A percentile compares a stretch with the other conserved stretches of the same genome.
Conservation (phyloP, 1,140 invertebrate species). For the Sinella curviseta region DNA sequence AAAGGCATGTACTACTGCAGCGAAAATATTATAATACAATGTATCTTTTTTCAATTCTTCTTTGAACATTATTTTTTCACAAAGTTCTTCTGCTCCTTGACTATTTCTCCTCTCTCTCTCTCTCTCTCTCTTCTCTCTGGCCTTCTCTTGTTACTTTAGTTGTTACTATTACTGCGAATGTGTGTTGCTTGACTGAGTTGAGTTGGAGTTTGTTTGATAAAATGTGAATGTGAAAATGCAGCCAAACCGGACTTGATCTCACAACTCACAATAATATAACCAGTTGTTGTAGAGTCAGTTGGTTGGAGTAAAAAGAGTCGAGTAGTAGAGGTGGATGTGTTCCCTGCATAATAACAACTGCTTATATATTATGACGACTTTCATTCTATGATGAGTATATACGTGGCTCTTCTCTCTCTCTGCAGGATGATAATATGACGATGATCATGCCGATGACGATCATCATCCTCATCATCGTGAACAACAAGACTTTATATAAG, state of each 20-base stretch:
- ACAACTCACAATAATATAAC: background rate
- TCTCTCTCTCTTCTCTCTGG: no score
- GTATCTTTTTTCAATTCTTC: no score
- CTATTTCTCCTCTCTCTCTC: no score
- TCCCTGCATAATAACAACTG: background rate
- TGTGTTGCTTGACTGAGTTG: background rate
- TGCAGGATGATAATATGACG: background rate
- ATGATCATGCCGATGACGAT: background rate
- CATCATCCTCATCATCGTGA: background rate
- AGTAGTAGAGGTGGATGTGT: background rate
- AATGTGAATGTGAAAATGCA: constrained; percentile 33
- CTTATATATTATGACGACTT: background rate
- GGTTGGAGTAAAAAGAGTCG: background rate
- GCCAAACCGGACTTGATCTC: constrained; percentile 44
- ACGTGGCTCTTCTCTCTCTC: background rate
- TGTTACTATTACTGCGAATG: background rate
- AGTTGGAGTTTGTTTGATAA: background rate
- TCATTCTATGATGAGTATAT: background rate
- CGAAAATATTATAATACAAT: no score
- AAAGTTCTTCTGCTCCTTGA: no score
- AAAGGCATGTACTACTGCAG: no score
- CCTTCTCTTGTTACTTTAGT: background rate
- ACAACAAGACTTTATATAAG: no score
- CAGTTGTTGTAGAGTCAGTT: constrained; percentile 24
- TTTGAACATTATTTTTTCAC: no score